Evolutionary conservation across 2,888 invertebrate genomes (phyloP), one percentile per base, ranked within the genome.

Genomic region (Tribolium freemani): DNA sequence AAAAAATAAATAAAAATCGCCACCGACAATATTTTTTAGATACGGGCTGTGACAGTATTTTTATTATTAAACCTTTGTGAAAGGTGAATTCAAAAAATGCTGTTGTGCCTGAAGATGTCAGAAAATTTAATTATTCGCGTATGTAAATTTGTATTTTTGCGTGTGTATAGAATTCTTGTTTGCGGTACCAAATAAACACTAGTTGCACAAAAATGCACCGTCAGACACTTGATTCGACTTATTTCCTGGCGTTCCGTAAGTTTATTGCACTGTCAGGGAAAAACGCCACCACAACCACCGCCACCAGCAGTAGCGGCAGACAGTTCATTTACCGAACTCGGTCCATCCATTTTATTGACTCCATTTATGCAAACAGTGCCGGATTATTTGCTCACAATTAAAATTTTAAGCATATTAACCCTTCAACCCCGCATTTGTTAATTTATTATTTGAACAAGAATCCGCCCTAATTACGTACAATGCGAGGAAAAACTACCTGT

Each of bases 401-500:
- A 87, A 87, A 87, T 86, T 86, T 85, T 84, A 86, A 85, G 86
- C 86, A 84, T 84, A 83, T 85, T 87, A 86, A 86, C 86, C 86
- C 86, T 85, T 86, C 83, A 84, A 79, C 82, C 82, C 80, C 77
- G 80, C 81, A 82, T 83, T 83, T 83, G 82, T 81, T 82, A 81
- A 83, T 81, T 82, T 81, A 78, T 79, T 84, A 78, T 82, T 83
- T 79, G 83, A 79, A 80, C 78, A 82, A 78, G 76, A 71, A 75
- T 76, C 75, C 77, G 76, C 78, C 72, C 70, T 79, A 80, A 81
- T 81, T 80, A 79, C 77, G 70, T 78, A 77, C 73, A 73, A 73
- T 72, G 51, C 61, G 11, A 2, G 11, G 44, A 38, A 38, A 9
- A 31, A 44, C 61, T 66, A 38, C 51, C 13, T 63, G 11, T 63